Base-by-base conservation (phyloP, 2,113 vertebrate species). In the Entosphenus tridentatus region DNA sequence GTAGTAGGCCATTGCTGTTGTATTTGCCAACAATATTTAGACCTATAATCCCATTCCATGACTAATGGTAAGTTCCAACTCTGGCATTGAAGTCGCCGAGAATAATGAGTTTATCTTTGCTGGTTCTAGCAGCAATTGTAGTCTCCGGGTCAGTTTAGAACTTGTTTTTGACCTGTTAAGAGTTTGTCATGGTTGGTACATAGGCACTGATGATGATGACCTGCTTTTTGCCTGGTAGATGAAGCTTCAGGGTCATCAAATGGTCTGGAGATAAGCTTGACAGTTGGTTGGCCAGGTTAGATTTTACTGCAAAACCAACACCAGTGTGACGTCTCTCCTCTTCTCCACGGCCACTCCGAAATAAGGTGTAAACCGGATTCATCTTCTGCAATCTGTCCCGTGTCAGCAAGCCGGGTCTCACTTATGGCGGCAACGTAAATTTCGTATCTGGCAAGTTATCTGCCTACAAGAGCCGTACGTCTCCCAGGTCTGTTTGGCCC, bases 41-140 rank as follows among this genome's bases (percentile, higher is more conserved):
- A 14, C 59, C 59, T 62, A 62, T 62, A 3, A 62, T 16, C 13
- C 59, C 59, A 62, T 62, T 16, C 59, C 59, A 62, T 13, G 13
- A 14, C 59, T 62, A 3, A 62, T 16, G 59, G 16, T 62, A 13
- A 62, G 13, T 14, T 16, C 16, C 58, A 14, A 62, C 17, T 65
- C 8, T 65, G 14, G 59, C 59, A 65, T 65, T 65, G 59, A 65
- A 65, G 17, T 65, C 17, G 8, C 59, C 59, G 17, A 8, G 6
- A n/a, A 14, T 65, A 17, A 65, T 65, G 59, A 65, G 59, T 65
- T 65, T 65, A 17, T 65, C 14, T 65, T 65, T 65, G 59, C 14
- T n/a, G 59, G 59, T 7, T 14, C 8, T 65, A 65, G 59, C 14
- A 14, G 14, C 17, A n/a, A 65, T 8, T n/a, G 17, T 2, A 17